Evolutionary conservation across 37 sponge, comb jelly and placozoan species (phyloP), one percentile per base, ranked within the genome.

Genomic region (Ianthella basta): DNA sequence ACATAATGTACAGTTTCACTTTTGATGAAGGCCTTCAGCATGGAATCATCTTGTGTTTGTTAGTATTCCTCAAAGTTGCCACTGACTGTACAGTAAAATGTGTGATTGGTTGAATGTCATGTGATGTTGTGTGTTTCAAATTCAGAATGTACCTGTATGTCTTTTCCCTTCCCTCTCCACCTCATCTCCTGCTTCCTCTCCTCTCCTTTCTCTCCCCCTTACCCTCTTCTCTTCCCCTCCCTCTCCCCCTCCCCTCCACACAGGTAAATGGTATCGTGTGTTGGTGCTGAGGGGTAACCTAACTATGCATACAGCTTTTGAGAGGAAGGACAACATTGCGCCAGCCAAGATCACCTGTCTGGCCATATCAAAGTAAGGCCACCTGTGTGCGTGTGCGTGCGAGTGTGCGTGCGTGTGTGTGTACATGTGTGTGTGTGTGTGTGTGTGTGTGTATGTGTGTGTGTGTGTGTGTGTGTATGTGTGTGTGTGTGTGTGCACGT

Each of bases 221-320:
- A 3, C 50, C 8, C 50, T 8, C 50, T 8, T 44, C 50, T 8
- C 50, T 44, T 33, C 3, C 13, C 81, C 57, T 60, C 24, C 82
- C 2, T 82, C 60, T 29, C 40, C 55, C 32, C 21, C 25, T n/a
- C 55, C 56, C 55, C 67, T 18, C 35, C 60, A 25, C 59, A n/a
- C 74, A 87, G 87, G 84, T 15, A 69, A 86, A 59, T 95, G 95
- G 95, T 40, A 21, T 3, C 77, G 88, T 12, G 80, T 41, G 34
- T 60, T 95, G 65, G 78, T 74, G 37, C 66, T 83, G 64, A 74
- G 86, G 4, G 89, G 85, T 82, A 69, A 64, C 0, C 88, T 96
- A 21, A 96, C 97, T 3, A 87, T 93, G 88, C 94, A 96, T 88
- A 96, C 97, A 15, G 83, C 94, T 32, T 80, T 88, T 57, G 72